Conservation (phyloP, 2,888 invertebrate species). For the Acrobasis repandana region DNA sequence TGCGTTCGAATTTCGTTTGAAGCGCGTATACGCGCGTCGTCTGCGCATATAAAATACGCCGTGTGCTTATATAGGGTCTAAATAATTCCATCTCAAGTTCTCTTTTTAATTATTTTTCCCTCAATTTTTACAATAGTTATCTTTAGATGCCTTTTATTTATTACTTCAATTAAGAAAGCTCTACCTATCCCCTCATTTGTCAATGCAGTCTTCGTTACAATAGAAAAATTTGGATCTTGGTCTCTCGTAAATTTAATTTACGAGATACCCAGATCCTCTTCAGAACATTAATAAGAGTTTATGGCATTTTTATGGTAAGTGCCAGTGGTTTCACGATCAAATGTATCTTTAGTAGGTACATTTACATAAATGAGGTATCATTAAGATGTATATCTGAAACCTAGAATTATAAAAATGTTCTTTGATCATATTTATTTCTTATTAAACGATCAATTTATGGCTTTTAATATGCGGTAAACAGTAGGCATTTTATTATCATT, state of each 20-base stretch:
- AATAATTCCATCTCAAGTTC: too few species aligned
- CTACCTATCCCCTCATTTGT: not conserved
- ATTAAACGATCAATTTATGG: too few species aligned
- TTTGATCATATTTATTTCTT: not conserved
- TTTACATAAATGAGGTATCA: not conserved
- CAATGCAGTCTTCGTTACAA: not conserved
- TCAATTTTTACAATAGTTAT: too few species aligned
- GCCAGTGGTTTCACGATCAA: not conserved
- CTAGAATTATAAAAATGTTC: not conserved
- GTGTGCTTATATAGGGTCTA: too few species aligned
- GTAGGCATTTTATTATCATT: too few species aligned
- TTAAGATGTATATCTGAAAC: not conserved
- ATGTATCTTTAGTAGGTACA: not conserved
- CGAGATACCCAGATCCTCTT: not conserved
- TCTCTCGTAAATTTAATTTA: constrained; percentile 4
- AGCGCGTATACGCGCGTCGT: too few species aligned
- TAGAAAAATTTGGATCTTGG: not conserved
- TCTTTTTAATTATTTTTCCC: too few species aligned
- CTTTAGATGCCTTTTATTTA: too few species aligned
- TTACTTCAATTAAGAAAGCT: not conserved
- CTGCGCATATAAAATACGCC: too few species aligned
- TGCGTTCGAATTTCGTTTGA: too few species aligned
- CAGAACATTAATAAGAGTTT: constrained; percentile 6
- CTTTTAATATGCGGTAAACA: too few species aligned
- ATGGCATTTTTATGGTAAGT: constrained; percentile 16